Evolutionary conservation across 2,113 vertebrate genomes (phyloP).

Genomic region (Colossoma macropomum): DNA sequence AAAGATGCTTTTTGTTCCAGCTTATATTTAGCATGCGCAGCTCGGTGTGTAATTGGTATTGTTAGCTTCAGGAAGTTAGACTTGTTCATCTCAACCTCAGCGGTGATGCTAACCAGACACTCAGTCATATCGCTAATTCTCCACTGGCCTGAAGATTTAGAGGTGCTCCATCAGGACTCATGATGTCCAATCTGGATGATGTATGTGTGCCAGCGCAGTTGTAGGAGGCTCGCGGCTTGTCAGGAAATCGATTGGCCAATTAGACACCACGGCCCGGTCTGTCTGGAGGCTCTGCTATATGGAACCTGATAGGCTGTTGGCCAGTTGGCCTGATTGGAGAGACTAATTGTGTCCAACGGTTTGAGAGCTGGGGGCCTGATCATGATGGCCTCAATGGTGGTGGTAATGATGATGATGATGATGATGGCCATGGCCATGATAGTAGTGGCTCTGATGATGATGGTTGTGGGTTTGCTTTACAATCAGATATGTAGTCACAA

Average conservation of each 20-base stretch:
- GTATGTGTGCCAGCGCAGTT: not conserved
- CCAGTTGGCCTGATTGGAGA: constrained; percentile 17
- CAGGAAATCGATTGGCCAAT: constrained; percentile 44
- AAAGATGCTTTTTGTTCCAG: not conserved
- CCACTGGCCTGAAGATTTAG: not conserved
- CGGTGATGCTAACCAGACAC: not conserved
- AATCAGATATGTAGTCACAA: not conserved
- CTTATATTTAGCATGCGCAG: not conserved
- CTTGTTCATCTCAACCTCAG: not conserved
- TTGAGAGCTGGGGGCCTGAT: constrained; percentile 2
- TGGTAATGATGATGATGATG: not conserved
- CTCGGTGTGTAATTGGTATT: not conserved
- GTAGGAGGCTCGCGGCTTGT: not conserved
- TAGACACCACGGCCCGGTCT: constrained; percentile 26
- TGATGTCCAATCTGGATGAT: constrained; percentile 35
- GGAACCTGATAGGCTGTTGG: constrained; percentile 14
- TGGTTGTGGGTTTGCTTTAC: not conserved
- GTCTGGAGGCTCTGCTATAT: constrained; percentile 4
- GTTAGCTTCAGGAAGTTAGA: not conserved
- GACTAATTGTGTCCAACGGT: not conserved
- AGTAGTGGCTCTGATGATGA: not conserved
- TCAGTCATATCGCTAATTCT: not conserved
- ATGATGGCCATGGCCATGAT: not conserved
- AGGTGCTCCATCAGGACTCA: constrained; percentile 1
- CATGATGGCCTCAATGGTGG: not conserved